Base-by-base conservation (phyloP, 2,888 invertebrate species). In the Pyrrhosoma nymphula region DNA sequence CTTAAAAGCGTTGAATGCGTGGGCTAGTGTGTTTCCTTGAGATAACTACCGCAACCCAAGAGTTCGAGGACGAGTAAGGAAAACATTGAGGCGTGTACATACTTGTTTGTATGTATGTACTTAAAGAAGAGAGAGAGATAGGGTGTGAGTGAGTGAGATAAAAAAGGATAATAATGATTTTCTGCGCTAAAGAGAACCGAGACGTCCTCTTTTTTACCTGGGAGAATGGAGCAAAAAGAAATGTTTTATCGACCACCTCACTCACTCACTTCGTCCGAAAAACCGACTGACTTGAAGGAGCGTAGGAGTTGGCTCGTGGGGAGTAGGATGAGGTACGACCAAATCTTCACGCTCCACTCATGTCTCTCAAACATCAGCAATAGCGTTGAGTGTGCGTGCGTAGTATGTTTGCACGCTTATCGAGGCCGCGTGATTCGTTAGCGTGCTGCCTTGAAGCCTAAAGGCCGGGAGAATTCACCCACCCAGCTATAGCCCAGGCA, bases 361-460 rank as follows among this genome's bases (percentile, higher is more conserved):
- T 23, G 55, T 60, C 91, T 35, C 91, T 91, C 91, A 35, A 20
- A 60, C 56, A 39, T 89, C 39, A 23, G 18, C n/a, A 47, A n/a
- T 69, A 23, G 69, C 26, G 26, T 14, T 55, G 55, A 12, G 63
- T 91, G 56, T 88, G 89, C 26, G 55, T 55, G 93, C 69, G 16
- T 16, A 10, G n/a, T 55, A 26, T n/a, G 69, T n/a, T n/a, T n/a
- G 69, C 69, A 23, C 26, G 69, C n/a, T 69, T n/a, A 26, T 35
- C 16, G 82, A 69, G 69, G 47, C 47, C 88, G 88, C 88, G 88
- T 23, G 23, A 88, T 88, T 88, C 88, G 88, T 88, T 88, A 88
- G 47, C 88, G 47, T 39, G 88, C 88, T 88, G 47, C 39, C 88
- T 47, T 20, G 47, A 47, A 88, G 69, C 69, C 26, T 3, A 10